phyloP scores from a whole-genome alignment of 2,797 vertebrate species.

The Momotus momota region DNA sequence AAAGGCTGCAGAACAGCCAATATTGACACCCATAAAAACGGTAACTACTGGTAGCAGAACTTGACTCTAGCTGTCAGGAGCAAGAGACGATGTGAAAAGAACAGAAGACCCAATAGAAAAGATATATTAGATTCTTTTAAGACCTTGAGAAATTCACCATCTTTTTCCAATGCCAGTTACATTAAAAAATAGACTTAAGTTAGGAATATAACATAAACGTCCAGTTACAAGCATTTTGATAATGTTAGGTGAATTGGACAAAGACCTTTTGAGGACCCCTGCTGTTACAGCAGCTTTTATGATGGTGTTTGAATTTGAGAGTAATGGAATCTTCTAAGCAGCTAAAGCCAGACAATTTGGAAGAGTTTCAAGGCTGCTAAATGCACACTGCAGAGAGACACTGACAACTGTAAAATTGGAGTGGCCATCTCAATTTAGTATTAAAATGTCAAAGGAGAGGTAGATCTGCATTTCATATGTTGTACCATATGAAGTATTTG shows the following conservation, averaged over 20 bases:
- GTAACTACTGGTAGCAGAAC: neutral
- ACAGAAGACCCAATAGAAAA: neutral
- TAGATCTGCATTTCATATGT: slow-evolving; percentile 10
- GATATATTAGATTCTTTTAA: neutral
- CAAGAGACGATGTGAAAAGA: neutral
- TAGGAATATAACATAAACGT: slow-evolving; percentile 28
- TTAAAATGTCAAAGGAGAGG: slow-evolving; percentile 61
- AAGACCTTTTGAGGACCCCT: slow-evolving; percentile 26
- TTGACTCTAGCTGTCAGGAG: neutral
- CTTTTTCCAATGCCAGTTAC: neutral
- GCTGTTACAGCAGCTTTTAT: slow-evolving; percentile 46
- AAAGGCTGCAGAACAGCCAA: neutral
- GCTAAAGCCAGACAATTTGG: slow-evolving; percentile 60
- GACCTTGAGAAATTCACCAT: neutral
- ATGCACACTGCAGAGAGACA: neutral
- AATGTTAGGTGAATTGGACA: slow-evolving; percentile 47
- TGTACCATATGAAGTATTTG: neutral
- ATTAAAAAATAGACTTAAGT: slow-evolving; percentile 13
- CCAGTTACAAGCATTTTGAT: slow-evolving; percentile 45
- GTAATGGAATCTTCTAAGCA: slow-evolving; percentile 48
- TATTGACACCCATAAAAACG: neutral
- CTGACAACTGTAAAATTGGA: slow-evolving; percentile 12
- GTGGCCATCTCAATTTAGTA: slow-evolving; percentile 48
- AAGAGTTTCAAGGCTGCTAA: slow-evolving; percentile 63
- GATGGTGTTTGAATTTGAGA: slow-evolving; percentile 61